Evolutionary conservation across 2,797 vertebrate genomes (phyloP).

Genomic region (Sarcophilus harrisii): DNA sequence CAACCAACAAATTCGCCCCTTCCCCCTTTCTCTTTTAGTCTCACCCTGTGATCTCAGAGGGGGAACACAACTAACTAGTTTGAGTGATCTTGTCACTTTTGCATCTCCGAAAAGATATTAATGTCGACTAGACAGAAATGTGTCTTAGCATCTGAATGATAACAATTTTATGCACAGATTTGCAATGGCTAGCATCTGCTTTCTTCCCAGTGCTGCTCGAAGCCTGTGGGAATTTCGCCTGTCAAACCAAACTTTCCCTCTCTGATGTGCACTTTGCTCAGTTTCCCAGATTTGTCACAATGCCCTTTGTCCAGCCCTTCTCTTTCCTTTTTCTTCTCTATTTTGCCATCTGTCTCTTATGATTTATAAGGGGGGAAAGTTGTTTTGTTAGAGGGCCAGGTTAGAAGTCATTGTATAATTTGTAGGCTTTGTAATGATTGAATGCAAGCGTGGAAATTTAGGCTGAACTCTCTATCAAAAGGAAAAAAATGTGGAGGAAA

Average conservation of each 20-base stretch:
- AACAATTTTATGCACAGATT: slow-evolving; percentile 66
- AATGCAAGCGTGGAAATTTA: slow-evolving; percentile 89
- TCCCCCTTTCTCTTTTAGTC: not conserved
- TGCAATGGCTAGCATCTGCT: slow-evolving; percentile 81
- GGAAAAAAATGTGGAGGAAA: slow-evolving; percentile 73
- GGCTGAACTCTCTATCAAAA: slow-evolving; percentile 87
- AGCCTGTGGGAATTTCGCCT: slow-evolving; percentile 86
- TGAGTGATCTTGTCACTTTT: slow-evolving; percentile 61
- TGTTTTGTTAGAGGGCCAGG: slow-evolving; percentile 85
- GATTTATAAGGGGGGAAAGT: slow-evolving; percentile 82
- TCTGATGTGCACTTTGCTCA: slow-evolving; percentile 86
- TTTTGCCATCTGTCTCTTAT: slow-evolving; percentile 86
- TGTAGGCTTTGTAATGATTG: slow-evolving; percentile 88
- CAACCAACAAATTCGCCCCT: slow-evolving; percentile 23
- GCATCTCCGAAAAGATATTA: slow-evolving; percentile 62
- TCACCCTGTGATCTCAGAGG: slow-evolving; percentile 44
- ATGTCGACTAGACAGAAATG: slow-evolving; percentile 65
- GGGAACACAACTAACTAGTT: slow-evolving; percentile 52
- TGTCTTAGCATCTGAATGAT: slow-evolving; percentile 72
- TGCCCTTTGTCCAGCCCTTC: slow-evolving; percentile 82
- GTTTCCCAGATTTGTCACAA: slow-evolving; percentile 83
- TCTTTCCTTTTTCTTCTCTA: slow-evolving; percentile 59
- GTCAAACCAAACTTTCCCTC: slow-evolving; percentile 85
- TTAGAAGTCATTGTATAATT: slow-evolving; percentile 91
- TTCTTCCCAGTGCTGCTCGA: slow-evolving; percentile 81